These are phyloP conservation scores for Petrocephalus microphthalmus DNA, from an alignment of 2,113 vertebrate species.

Conservation along the genomic window DNA sequence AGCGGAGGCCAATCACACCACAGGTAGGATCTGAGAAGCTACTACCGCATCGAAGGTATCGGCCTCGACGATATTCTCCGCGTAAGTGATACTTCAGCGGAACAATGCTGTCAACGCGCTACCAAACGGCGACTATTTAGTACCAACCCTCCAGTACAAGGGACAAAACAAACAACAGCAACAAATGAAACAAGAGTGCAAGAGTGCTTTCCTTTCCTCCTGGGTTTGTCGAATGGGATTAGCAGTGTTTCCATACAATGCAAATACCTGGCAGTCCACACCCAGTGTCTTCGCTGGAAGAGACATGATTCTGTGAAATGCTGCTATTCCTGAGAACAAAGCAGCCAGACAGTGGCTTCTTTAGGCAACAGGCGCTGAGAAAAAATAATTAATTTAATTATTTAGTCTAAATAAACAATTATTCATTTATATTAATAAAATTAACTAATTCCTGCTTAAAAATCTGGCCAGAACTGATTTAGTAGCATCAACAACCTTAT, in stretches of 20 bases:
- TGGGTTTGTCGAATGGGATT: not conserved
- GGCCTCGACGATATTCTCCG: not conserved
- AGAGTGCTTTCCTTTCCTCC: not conserved
- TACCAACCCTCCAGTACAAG: not conserved
- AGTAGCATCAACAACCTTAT: not conserved
- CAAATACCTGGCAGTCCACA: not conserved
- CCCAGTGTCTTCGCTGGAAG: not conserved
- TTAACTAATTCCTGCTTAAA: not conserved
- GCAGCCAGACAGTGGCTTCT: not conserved
- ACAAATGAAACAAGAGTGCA: not conserved
- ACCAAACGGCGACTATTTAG: not conserved
- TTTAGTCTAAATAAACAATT: no score
- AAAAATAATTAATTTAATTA: not conserved
- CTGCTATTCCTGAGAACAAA: not conserved
- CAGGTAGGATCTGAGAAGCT: constrained; percentile 12
- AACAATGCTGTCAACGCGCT: not conserved
- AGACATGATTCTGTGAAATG: not conserved
- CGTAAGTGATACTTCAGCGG: not conserved
- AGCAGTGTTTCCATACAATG: not conserved
- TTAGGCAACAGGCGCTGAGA: not conserved
- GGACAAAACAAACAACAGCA: not conserved
- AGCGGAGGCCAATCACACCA: no score
- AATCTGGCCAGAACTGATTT: not conserved
- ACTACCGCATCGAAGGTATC: not conserved
- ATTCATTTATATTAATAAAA: no score